Conservation (phyloP, 2,797 vertebrate species). For the Eulemur rubriventer region DNA sequence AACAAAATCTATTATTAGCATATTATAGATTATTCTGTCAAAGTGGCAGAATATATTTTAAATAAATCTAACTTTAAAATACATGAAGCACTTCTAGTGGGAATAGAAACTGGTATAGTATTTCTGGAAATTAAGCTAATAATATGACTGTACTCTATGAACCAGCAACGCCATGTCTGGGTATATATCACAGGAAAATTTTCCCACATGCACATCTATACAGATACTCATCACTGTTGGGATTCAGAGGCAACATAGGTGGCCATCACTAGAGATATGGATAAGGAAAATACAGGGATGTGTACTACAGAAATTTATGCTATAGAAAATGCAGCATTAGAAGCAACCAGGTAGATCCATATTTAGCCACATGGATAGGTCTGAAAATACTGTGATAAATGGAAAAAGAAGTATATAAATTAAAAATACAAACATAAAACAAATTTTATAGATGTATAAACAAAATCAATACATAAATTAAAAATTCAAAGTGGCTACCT, state of each 20-base stretch:
- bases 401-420: neutral
- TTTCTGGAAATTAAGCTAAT: constrained; percentile 36
- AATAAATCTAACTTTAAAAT: constrained; percentile 19
- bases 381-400: neutral
- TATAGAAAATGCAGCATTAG: neutral
- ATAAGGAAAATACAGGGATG: neutral
- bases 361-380: neutral
- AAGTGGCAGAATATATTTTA: constrained; percentile 21
- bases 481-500: neutral
- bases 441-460: neutral
- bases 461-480: neutral
- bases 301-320: neutral
- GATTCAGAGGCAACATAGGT: neutral
- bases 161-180: neutral
- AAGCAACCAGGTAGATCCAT: neutral
- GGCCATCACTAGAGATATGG: neutral
- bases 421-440: neutral
- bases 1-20: neutral
- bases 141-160: neutral
- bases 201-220: neutral
- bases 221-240: neutral
- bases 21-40: neutral
- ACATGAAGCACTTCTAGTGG: neutral
- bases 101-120: neutral
- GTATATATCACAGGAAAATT: neutral